Evolutionary conservation across 2,797 vertebrate species (phyloP).

Genomic region (Alfaro cultratus): DNA sequence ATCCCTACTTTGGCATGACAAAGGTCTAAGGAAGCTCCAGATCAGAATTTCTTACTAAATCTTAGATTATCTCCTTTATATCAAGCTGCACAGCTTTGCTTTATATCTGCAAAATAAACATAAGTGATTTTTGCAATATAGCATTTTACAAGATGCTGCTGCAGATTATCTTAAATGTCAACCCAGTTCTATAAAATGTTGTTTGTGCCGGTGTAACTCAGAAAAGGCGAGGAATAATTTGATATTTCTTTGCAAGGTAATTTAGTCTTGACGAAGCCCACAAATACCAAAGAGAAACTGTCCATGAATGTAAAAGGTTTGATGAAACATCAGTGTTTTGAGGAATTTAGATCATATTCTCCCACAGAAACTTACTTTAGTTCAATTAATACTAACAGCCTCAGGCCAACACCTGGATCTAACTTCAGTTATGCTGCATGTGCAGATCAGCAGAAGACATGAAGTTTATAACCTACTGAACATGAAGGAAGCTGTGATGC

Average conservation of each 20-base stretch:
- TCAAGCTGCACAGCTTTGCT: neutral
- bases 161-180: conserved; percentile 1
- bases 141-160: neutral
- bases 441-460: conserved; percentile 46
- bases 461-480: conserved; percentile 15
- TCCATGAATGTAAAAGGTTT: conserved; percentile 45
- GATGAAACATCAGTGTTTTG: conserved; percentile 40
- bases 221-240: conserved; percentile 3
- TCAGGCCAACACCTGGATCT: conserved; percentile 46
- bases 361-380: conserved; percentile 47
- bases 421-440: conserved; percentile 55
- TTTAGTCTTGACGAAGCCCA: conserved; percentile 19
- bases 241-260: conserved; percentile 14
- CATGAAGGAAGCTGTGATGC: conserved; percentile 21
- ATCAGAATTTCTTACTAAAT: neutral
- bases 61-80: neutral
- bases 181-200: neutral
- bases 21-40: neutral
- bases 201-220: neutral
- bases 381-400: conserved; percentile 34
- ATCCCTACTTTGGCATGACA: neutral
- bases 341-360: conserved; percentile 67
- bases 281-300: conserved; percentile 28
- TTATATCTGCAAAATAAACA: neutral
- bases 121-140: conserved; percentile 4